These are phyloP conservation scores for Pardalotus punctatus DNA, from an alignment of 2,113 vertebrate species.

Conservation along the genomic window DNA sequence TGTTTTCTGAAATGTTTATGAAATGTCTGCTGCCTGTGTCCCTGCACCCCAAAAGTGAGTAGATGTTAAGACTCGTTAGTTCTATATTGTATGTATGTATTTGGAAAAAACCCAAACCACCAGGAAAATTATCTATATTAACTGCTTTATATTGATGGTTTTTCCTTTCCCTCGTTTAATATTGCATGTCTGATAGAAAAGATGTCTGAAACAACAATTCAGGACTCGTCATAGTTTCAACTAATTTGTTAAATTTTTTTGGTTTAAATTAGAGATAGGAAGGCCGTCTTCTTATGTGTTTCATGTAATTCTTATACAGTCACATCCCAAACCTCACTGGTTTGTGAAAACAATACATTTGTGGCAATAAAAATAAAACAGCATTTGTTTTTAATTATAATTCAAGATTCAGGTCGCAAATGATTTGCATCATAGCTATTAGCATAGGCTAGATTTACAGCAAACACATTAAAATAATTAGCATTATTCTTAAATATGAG, in stretches of 20 bases:
- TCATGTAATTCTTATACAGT: not conserved
- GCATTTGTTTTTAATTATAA: not conserved
- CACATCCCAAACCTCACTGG: not conserved
- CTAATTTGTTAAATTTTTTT: not conserved
- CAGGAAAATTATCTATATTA: not conserved
- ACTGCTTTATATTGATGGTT: not conserved
- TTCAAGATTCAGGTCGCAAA: slow-evolving; percentile 14
- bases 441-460: slow-evolving; percentile 33
- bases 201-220: not conserved
- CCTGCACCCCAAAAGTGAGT: not conserved
- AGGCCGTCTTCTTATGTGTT: not conserved
- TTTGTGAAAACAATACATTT: not conserved
- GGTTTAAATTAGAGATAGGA: not conserved
- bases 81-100: not conserved
- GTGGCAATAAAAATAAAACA: not conserved
- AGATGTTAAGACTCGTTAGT: not conserved
- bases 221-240: not conserved
- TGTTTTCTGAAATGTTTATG: not conserved
- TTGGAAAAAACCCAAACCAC: not conserved
- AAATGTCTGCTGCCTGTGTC: not conserved
- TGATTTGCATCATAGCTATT: not conserved
- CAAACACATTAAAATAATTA: slow-evolving; percentile 61
- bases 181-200: not conserved
- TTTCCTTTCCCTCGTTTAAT: not conserved
- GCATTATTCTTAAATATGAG: slow-evolving; percentile 53